Base-by-base conservation (phyloP, 2,113 vertebrate genomes). In the Taxidea taxus region DNA sequence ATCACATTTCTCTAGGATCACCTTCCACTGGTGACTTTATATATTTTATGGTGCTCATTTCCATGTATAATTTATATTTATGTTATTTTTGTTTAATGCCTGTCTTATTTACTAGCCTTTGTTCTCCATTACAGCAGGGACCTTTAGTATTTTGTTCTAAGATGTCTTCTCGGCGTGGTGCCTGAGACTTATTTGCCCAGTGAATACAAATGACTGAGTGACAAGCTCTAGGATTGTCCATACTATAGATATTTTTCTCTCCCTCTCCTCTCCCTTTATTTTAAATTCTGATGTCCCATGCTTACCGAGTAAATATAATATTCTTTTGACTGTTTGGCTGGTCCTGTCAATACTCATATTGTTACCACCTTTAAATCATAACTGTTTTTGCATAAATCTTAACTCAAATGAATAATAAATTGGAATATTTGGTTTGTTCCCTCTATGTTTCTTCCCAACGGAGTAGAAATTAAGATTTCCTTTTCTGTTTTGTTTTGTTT, bases 341-440 rank as follows among this genome's bases (percentile, higher is more conserved):
- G 7, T 15, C 6, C 29, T 64, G 6, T 77, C 78, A 6, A 12
- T 42, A 49, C 0, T 21, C 3, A 25, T 16, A 13, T 27, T 70
- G 1, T 56, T 49, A 60, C 90, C 20, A 78, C 15, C 37, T 78
- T 81, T 39, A 21, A 84, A 87, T 87, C 51, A 68, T 10, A 20
- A 2, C 2, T 27, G 20, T 84, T 87, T 87, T 92, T 44, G 1
- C 49, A 4, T 95, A 94, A 80, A 95, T 83, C 72, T 95, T 88
- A 47, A 34, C 39, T 96, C 29, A 66, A 70, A 62, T 88, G n/a
- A 94, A 68, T 60, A 92, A 64, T 90, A 96, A 49, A 62, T 75
- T 47, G 23, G 16, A 64, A 13, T 37, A 56, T 92, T 81, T 93
- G 23, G 8, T 66, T 92, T 75, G 1, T 75, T 89, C 42, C 4